Base-by-base conservation (phyloP, 2,797 vertebrate genomes). In the Syngnathus acus region DNA sequence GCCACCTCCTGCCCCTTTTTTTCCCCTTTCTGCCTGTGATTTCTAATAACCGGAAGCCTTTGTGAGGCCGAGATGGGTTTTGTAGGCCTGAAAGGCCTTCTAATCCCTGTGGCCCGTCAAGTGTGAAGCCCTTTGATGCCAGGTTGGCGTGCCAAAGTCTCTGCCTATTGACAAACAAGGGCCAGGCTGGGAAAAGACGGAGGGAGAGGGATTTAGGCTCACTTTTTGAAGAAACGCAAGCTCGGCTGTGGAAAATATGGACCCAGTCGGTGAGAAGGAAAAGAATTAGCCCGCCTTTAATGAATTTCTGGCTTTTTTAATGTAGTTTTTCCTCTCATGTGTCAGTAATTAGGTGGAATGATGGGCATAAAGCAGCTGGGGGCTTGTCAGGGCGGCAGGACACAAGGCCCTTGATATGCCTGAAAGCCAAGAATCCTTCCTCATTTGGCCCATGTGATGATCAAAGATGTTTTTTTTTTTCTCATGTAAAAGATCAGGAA, bases 41-140 rank as follows among this genome's bases (percentile, higher is more conserved):
- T 82, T 89, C 87, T 89, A 91, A 90, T 91, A 90, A 90, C 88
- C 84, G 85, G 85, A 89, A 90, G 86, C 87, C 86, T 91, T 90
- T 90, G 90, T 90, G 88, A 81, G 73, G 89, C 86, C 81, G 84
- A 88, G 86, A 91, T 86, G 88, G 84, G 87, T 87, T 90, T 86
- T 89, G 82, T 86, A 86, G 87, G 84, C 73, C 88, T 89, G 88
- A 89, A 89, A 89, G 88, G 83, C 86, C 87, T 32, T 85, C 89
- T 92, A 91, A 92, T 92, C 91, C 90, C 90, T 87, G 90, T 89
- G 89, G 89, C 86, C 90, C 88, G 82, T 91, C 89, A 91, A 90
- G 89, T 91, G 90, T 92, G 89, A 92, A 92, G 83, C 89, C 86
- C 88, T 92, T 92, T 92, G 91, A 92, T 92, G 90, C 86, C 88